Percentiles rank a stretch among this genome's conserved stretches.
Evolutionary conservation across 2,888 invertebrate genomes (phyloP).

Genomic region (Willowsia nigromaculata): DNA sequence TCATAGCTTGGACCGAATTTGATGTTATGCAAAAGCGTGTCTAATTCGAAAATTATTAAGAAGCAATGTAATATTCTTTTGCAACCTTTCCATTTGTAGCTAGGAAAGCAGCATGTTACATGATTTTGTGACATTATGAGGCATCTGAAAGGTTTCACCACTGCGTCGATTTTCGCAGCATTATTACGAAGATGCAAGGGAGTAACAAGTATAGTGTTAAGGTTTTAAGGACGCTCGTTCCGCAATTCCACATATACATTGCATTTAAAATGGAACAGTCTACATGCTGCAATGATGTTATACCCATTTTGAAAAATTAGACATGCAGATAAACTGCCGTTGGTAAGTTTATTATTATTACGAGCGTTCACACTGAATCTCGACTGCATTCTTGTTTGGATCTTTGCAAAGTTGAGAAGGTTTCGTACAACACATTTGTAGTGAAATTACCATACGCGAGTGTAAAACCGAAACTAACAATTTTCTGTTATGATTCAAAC

Average conservation of each 20-base stretch:
- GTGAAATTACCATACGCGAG: not conserved
- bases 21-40: not conserved
- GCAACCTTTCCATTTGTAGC: not conserved
- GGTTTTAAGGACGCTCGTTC: no score
- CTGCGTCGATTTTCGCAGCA: no score
- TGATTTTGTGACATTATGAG: no score
- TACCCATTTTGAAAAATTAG: not conserved
- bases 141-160: no score
- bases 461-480: not conserved
- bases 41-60: constrained; percentile 6
- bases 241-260: no score
- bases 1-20: not conserved
- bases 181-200: no score
- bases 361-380: not conserved
- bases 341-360: not conserved
- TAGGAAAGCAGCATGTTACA: not conserved
- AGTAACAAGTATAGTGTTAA: no score
- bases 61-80: not conserved
- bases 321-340: not conserved
- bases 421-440: not conserved
- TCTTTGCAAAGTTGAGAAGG: not conserved
- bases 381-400: not conserved
- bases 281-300: no score
- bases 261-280: no score
- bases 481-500: not conserved